Base-by-base conservation (phyloP, 2,797 vertebrate species). In the Myotis findleyi region DNA sequence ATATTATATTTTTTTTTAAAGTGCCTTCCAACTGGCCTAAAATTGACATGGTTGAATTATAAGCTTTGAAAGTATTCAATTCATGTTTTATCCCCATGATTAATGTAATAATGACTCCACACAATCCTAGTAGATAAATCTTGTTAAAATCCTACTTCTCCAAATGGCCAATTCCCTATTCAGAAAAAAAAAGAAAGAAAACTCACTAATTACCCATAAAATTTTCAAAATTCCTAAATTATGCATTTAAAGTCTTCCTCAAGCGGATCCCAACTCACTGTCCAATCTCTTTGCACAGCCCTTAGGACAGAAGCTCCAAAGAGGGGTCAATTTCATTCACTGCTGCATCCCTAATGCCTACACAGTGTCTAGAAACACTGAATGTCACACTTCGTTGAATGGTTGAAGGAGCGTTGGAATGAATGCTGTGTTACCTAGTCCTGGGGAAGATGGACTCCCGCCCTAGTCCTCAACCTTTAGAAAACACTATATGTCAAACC, bases 61-160 rank as follows among this genome's bases (percentile, higher is more conserved):
- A 66, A 86, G 13, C 5, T 90, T 73, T 87, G 33, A 59, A 62
- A 77, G 6, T 51, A 57, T 83, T 89, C 82, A 77, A 85, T 49
- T 82, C 71, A 23, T 87, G 77, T 44, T 66, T 77, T 71, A 86
- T n/a, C 27, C 41, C 59, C 7, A 38, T 21, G 44, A 11, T 75
- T 69, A 82, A 92, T 17, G 84, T 88, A 94, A 94, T 41, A 62
- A 94, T 27, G 69, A 79, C 25, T 33, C 84, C 30, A 80, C 25
- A 90, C 38, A 87, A 92, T 12, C 49, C 21, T 64, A 17, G 53
- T 47, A 75, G 21, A 71, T 89, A 80, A 85, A 36, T 62, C 30
- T 72, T 62, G 2, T 76, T 68, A 91, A 95, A 89, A 91, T 57
- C 9, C 25, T 55, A 5, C 9, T 75, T 92, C 49, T 23, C 47